Base-by-base conservation (phyloP, 2,797 vertebrate species). In the Arnoldichthys spilopterus region DNA sequence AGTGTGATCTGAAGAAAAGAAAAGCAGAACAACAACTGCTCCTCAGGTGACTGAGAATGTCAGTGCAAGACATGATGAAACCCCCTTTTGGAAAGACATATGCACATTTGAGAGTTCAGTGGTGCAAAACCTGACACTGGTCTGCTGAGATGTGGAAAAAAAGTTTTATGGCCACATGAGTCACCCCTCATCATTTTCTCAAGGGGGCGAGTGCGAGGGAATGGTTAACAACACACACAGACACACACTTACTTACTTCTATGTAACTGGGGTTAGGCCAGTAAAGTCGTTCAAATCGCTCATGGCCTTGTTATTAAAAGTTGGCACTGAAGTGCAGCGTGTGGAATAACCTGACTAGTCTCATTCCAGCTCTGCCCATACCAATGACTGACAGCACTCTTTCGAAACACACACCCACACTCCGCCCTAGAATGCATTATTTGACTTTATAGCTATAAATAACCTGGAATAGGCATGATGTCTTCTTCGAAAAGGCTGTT, bases 351-450 rank as follows among this genome's bases (percentile, higher is more conserved):
- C 68, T 49, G 79, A 83, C 47, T 13, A 49, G 47, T 85, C 40
- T 72, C 79, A 85, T 85, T 83, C 47, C 83, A 74, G 70, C 70
- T 59, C 47, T 54, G 28, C 82, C 86, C 72, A 76, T 81, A 24
- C 56, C 15, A 30, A 72, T 69, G 76, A 85, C 53, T 47, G 77
- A 73, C 76, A 75, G 74, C 56, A 30, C 4, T 40, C 59, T 73
- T 71, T 76, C 80, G 45, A 34, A 15, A 62, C 59, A 61, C 6
- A 76, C 28, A 83, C 56, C 82, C 76, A 68, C 30, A 34, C 0
- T 74, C 8, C 85, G 77, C 84, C 87, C 85, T 84, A 81, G 12
- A 34, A 62, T 12, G 15, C 11, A 24, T 16, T 74, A 54, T 66
- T 30, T 64, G 67, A 86, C 76, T 81, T 84, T 85, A 86, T 40